phyloP scores from a whole-genome alignment of 2,113 vertebrate species.

The Lontra canadensis region DNA sequence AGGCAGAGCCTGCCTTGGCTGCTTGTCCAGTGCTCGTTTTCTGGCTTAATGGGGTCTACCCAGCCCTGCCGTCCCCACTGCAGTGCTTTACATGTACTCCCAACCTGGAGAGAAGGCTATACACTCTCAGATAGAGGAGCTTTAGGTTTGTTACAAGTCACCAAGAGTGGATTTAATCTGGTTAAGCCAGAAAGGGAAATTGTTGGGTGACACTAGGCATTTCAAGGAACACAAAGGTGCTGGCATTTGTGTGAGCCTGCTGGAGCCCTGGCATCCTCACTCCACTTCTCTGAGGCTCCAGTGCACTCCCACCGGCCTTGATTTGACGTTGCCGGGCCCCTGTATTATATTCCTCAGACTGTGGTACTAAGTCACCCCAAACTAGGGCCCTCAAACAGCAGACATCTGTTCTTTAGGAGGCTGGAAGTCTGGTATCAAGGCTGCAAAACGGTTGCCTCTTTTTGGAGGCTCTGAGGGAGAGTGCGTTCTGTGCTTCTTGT shows the following conservation, averaged over 20 bases:
- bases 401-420: neutral
- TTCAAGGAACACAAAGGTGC: neutral
- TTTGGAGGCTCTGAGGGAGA: neutral
- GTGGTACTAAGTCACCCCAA: neutral
- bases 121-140: no score
- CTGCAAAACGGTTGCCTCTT: neutral
- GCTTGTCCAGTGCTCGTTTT: neutral
- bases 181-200: neutral
- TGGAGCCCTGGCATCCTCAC: neutral
- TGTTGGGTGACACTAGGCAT: neutral
- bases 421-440: neutral
- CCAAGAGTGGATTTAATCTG: neutral
- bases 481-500: neutral
- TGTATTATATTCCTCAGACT: neutral
- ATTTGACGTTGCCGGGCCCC: neutral
- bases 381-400: neutral
- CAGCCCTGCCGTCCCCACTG: neutral
- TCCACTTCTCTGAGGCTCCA: neutral
- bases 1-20: neutral
- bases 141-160: neutral
- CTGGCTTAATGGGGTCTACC: neutral
- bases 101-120: neutral
- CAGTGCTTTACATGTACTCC: neutral
- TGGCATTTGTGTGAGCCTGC: neutral
- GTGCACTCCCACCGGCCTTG: neutral